Percentiles rank a stretch among this genome's conserved stretches.
Conservation (phyloP, 2,113 vertebrate genomes). For the Crotalus viridis region DNA sequence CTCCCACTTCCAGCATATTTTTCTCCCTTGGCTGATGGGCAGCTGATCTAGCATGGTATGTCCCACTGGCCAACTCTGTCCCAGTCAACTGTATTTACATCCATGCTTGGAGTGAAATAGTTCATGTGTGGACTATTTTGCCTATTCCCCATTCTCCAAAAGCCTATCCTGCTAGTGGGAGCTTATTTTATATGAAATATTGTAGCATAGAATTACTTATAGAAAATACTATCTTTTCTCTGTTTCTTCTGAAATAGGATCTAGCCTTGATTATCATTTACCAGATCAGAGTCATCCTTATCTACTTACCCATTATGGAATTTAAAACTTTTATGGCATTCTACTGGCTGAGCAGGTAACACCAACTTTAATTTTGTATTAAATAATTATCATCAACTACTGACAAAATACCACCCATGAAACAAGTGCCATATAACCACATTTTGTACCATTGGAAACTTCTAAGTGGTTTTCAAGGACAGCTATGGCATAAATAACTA, state of each 20-base stretch:
- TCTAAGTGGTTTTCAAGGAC: not conserved
- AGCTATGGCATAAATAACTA: not conserved
- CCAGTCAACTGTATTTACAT: not conserved
- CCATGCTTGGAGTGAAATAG: not conserved
- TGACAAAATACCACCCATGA: not conserved
- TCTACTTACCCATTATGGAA: conserved; percentile 63
- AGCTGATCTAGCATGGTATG: not conserved
- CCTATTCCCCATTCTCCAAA: not conserved
- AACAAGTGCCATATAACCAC: not conserved
- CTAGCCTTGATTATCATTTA: conserved; percentile 33
- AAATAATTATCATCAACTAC: not conserved
- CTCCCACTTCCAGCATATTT: not conserved
- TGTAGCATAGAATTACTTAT: not conserved
- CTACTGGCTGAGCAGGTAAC: conserved; percentile 65
- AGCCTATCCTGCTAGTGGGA: not conserved
- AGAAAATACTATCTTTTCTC: not conserved
- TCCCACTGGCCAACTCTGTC: not conserved
- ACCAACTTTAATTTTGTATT: not conserved
- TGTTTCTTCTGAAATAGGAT: conserved; percentile 28
- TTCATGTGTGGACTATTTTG: not conserved
- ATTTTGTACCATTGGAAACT: not conserved
- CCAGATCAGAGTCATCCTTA: conserved; percentile 50
- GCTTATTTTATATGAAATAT: not conserved
- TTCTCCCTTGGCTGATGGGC: not conserved
- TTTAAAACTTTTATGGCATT: conserved; percentile 57